A percentile compares a stretch with the other conserved stretches of the same genome.
Conservation (phyloP, 1,140 invertebrate genomes). For the Ganaspis sp. region DNA sequence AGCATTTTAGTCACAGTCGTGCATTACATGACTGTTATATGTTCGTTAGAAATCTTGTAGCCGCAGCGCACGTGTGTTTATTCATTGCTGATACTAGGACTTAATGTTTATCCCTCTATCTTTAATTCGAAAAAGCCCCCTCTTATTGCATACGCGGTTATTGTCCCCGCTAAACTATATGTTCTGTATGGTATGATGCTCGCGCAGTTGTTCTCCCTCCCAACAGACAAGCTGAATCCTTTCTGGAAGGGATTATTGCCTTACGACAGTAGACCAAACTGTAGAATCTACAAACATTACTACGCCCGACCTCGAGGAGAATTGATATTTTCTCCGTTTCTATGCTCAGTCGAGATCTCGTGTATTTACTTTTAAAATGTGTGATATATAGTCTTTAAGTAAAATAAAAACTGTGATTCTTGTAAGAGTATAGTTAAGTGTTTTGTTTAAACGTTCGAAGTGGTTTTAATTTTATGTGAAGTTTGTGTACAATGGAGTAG, state of each 20-base stretch:
- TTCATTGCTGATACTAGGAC: background rate
- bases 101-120: background rate
- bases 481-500: slow-evolving; percentile 2
- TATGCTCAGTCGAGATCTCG: slow-evolving; percentile 72
- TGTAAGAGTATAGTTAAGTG: background rate
- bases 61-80: slow-evolving; percentile 12
- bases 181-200: slow-evolving; percentile 42
- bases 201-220: slow-evolving; percentile 46
- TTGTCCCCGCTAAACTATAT: slow-evolving; percentile 33
- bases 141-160: slow-evolving; percentile 2
- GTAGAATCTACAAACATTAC: slow-evolving; percentile 72
- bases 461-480: slow-evolving; percentile 9
- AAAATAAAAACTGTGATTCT: slow-evolving; percentile 4
- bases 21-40: background rate
- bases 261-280: slow-evolving; percentile 52
- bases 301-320: slow-evolving; percentile 74
- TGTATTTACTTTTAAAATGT: slow-evolving; percentile 49
- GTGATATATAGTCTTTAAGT: slow-evolving; percentile 16
- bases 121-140: slow-evolving; percentile 16
- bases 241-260: slow-evolving; percentile 36
- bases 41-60: background rate
- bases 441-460: background rate
- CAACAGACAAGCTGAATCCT: slow-evolving; percentile 20
- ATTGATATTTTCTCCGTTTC: slow-evolving; percentile 70
- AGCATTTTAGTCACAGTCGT: background rate